Base-by-base conservation (phyloP, 2,113 vertebrate species). In the Lanius ludovicianus region DNA sequence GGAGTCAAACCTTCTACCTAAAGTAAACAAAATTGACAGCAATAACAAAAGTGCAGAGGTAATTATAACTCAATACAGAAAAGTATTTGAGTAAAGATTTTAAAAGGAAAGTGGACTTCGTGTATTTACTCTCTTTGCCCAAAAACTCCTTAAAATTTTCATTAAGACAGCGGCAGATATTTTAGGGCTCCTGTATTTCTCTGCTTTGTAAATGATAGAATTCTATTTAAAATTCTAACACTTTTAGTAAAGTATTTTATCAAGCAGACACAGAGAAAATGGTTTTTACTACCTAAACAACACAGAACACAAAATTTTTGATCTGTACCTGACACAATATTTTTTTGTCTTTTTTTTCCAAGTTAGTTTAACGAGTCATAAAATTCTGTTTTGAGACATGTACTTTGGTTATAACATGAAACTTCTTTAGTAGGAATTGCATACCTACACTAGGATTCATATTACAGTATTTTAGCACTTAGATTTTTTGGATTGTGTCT, bases 121-220 rank as follows among this genome's bases (percentile, higher is more conserved):
- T 46, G 10, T 10, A 20, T 22, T n/a, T 71, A 49, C 12, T 63
- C 3, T 63, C 18, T 64, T 55, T n/a, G 7, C 21, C 9, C 50
- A 31, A 71, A 42, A 59, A 0, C 0, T 3, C 0, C 4, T 9
- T 39, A 12, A 7, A 37, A 12, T 21, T 55, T 84, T 60, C 8
- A 33, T 75, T 33, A 47, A 44, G 11, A 47, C 74, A 63, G 33
- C 31, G 7, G 10, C 14, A 89, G 30, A 35, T 81, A 44, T 81
- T 68, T 76, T 60, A 39, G 14, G 15, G 7, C 19, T 69, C 39
- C 9, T 39, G 30, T 6, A 7, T 63, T 91, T 64, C 25, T 80
- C 49, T 55, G 24, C 10, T 75, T 73, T 77, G 6, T 35, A 78
- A 60, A 60, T 39, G 5, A 30, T 12, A 44, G n/a, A 63, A 59